phyloP scores from a whole-genome alignment of 2,113 vertebrate species.

The Gopherus flavomarginatus region DNA sequence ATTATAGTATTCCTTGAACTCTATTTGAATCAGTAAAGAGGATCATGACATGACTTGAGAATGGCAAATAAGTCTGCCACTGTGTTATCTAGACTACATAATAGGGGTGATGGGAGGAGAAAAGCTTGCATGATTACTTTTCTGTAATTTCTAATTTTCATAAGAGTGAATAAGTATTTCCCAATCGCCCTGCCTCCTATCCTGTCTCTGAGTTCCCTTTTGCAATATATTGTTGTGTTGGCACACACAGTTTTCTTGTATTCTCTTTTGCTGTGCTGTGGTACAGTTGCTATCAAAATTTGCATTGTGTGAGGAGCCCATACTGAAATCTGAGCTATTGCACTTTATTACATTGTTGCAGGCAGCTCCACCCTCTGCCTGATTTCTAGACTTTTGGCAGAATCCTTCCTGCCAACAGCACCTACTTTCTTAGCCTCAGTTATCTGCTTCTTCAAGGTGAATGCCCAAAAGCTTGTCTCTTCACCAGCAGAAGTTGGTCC shows the following conservation, averaged over 20 bases:
- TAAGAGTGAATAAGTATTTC: not conserved
- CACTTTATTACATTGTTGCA: not conserved
- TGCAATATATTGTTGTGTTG: not conserved
- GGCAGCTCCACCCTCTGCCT: not conserved
- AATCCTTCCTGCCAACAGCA: not conserved
- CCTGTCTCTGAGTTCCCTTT: not conserved
- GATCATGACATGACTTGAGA: not conserved
- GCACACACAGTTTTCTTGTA: not conserved
- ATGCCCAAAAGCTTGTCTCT: no score
- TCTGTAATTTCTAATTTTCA: not conserved
- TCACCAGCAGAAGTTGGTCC: no score
- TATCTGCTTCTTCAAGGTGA: no score
- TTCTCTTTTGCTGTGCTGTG: not conserved
- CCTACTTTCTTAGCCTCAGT: no score
- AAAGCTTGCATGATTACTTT: not conserved
- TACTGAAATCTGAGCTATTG: not conserved
- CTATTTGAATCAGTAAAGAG: not conserved
- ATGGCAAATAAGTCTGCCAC: not conserved
- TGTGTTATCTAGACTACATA: not conserved
- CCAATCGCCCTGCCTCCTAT: not conserved
- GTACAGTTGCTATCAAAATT: not conserved
- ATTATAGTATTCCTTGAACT: not conserved
- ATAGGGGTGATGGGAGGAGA: not conserved
- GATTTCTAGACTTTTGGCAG: not conserved
- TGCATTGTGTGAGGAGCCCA: not conserved